phyloP scores from a whole-genome alignment of 1,140 invertebrate genomes.

The Dreissena rostriformis region DNA sequence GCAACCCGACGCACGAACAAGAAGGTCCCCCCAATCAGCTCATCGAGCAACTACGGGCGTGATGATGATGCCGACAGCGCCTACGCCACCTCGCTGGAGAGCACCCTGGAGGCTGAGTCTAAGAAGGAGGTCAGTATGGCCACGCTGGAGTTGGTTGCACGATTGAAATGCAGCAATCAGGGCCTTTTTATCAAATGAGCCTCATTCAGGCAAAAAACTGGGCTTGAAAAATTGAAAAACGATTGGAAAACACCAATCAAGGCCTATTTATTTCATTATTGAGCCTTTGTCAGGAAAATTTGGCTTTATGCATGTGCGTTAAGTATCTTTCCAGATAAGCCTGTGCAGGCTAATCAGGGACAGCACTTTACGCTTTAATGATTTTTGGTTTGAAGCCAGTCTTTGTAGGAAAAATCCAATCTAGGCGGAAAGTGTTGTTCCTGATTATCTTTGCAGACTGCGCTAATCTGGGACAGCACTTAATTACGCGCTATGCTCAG shows the following conservation, averaged over 20 bases:
- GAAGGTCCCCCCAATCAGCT: slow-evolving; percentile 73
- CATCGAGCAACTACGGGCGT: slow-evolving; percentile 55
- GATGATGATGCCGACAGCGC: slow-evolving; percentile 77
- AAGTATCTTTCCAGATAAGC: not conserved
- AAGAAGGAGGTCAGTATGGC: slow-evolving; percentile 63
- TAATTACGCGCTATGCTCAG: too few species aligned
- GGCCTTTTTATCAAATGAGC: not conserved
- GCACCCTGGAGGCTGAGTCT: slow-evolving; percentile 64
- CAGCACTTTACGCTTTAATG: too few species aligned
- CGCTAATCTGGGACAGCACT: too few species aligned
- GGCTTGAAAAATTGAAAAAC: too few species aligned
- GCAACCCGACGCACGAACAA: slow-evolving; percentile 67
- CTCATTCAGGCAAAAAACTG: not conserved
- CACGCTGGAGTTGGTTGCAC: not conserved
- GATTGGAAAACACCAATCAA: not conserved
- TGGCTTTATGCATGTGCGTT: not conserved
- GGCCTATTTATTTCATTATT: not conserved
- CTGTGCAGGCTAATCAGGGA: too few species aligned
- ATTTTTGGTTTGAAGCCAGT: too few species aligned
- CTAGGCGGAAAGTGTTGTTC: too few species aligned
- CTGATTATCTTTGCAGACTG: too few species aligned
- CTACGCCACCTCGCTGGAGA: slow-evolving; percentile 70
- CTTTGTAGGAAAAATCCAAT: too few species aligned
- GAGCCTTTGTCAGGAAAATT: too few species aligned
- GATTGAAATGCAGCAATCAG: not conserved